Evolutionary conservation across 2,113 vertebrate species (phyloP).

Genomic region (Tetrao urogallus): DNA sequence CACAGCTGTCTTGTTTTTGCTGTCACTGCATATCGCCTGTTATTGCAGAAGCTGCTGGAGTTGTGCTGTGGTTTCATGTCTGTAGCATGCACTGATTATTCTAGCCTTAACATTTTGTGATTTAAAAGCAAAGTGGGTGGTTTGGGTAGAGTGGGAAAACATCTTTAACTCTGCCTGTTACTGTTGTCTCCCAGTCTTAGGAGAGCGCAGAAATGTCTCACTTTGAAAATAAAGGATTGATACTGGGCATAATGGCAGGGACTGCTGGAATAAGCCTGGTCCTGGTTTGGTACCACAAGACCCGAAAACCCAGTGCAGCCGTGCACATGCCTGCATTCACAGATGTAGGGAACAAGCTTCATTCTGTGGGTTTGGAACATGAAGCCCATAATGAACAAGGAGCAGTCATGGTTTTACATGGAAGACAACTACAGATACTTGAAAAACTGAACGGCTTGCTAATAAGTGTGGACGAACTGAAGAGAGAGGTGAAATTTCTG

Average conservation of each 20-base stretch:
- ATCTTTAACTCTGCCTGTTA: not conserved
- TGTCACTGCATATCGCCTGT: not conserved
- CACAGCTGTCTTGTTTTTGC: rapidly evolving
- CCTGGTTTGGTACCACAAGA: conserved; percentile 81
- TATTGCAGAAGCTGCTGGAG: not conserved
- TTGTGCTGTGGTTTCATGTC: not conserved
- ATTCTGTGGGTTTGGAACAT: conserved; percentile 21
- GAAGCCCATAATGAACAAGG: conserved; percentile 42
- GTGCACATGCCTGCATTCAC: not conserved
- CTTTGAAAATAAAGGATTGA: conserved; percentile 82
- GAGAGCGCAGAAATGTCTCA: conserved; percentile 82
- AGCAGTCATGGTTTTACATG: conserved; percentile 57
- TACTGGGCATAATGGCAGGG: conserved; percentile 88
- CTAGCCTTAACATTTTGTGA: rapidly evolving
- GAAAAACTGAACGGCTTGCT: conserved; percentile 88
- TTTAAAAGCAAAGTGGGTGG: not conserved
- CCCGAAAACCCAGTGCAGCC: conserved; percentile 47
- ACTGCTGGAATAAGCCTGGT: conserved; percentile 88
- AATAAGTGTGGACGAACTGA: conserved; percentile 88
- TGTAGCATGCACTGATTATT: rapidly evolving
- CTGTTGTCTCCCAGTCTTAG: conserved; percentile 67
- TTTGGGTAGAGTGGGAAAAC: not conserved
- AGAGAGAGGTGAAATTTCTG: conserved; percentile 87
- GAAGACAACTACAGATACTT: conserved; percentile 86
- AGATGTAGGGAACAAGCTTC: conserved; percentile 30